phyloP scores from a whole-genome alignment of 2,113 vertebrate genomes.

The Micronycteris hirsuta region DNA sequence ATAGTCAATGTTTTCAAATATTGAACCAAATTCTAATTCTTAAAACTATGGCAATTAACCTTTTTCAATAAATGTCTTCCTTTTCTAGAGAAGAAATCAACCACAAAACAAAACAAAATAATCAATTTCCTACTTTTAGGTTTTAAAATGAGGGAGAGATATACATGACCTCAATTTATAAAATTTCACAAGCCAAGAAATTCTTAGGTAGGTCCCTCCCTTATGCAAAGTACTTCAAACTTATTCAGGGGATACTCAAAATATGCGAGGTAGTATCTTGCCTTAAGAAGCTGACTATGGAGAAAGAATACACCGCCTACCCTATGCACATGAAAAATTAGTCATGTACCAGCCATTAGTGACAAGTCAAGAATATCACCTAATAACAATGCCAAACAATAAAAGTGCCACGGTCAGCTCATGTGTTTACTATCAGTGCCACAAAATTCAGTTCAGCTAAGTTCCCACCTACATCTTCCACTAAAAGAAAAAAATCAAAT shows the following conservation, averaged over 20 bases:
- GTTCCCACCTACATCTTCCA: not conserved
- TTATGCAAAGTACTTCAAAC: not conserved
- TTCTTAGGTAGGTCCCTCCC: not conserved
- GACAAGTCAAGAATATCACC: not conserved
- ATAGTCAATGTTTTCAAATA: not conserved
- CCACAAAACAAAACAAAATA: constrained; percentile 5
- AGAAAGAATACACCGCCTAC: not conserved
- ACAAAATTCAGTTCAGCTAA: not conserved
- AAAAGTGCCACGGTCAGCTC: not conserved
- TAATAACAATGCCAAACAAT: not conserved
- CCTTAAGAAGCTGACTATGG: not conserved
- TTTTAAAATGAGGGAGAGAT: not conserved
- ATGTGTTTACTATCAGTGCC: not conserved
- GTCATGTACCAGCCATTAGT: not conserved
- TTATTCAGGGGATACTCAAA: not conserved
- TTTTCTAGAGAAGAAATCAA: constrained; percentile 8
- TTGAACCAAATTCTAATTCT: not conserved
- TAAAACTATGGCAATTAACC: not conserved
- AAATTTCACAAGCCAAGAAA: not conserved
- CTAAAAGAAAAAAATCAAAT: not conserved
- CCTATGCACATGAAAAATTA: not conserved
- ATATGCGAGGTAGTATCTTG: not conserved
- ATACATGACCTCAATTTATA: not conserved
- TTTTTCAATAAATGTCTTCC: not conserved
- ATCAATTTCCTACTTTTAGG: not conserved